Percentiles rank a stretch among this genome's conserved stretches.
phyloP scores from a whole-genome alignment of 1,140 invertebrate genomes.

The Drosophila watanabei region DNA sequence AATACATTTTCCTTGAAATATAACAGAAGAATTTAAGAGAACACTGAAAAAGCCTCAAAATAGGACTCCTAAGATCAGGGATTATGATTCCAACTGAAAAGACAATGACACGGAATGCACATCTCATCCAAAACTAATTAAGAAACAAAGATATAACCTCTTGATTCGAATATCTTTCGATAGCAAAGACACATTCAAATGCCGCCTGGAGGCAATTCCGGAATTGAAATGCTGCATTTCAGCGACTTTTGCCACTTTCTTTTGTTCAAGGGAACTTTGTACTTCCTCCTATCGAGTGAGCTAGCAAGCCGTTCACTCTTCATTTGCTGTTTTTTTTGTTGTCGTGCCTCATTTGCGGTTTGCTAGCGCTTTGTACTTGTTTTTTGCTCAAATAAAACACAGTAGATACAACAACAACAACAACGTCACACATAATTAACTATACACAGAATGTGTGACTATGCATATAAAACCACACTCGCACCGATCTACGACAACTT shows the following conservation, averaged over 20 bases:
- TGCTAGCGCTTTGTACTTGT: constrained; percentile 46
- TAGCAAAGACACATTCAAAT: constrained; percentile 14
- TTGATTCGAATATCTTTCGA: neutral
- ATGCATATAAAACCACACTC: constrained; percentile 20
- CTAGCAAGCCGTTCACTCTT: constrained; percentile 32
- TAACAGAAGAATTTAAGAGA: neutral
- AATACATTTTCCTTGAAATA: too few species aligned
- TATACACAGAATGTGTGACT: constrained; percentile 38
- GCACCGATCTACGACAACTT: constrained; percentile 33
- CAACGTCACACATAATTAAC: constrained; percentile 73
- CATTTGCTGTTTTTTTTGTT: constrained; percentile 26
- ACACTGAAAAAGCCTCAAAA: neutral
- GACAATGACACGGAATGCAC: neutral
- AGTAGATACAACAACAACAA: constrained; percentile 25
- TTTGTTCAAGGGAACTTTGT: constrained; percentile 40
- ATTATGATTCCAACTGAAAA: neutral
- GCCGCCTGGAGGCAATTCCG: constrained; percentile 14
- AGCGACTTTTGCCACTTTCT: constrained; percentile 45
- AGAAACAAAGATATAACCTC: neutral
- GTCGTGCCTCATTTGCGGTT: constrained; percentile 52
- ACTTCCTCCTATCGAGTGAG: constrained; percentile 30
- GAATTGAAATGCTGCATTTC: constrained; percentile 42
- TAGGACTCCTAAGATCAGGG: neutral
- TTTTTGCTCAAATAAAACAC: constrained; percentile 38
- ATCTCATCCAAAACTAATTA: neutral